These are phyloP conservation scores for Cantharis flavilabris DNA, from an alignment of 2,888 invertebrate species.

Conservation along the genomic window DNA sequence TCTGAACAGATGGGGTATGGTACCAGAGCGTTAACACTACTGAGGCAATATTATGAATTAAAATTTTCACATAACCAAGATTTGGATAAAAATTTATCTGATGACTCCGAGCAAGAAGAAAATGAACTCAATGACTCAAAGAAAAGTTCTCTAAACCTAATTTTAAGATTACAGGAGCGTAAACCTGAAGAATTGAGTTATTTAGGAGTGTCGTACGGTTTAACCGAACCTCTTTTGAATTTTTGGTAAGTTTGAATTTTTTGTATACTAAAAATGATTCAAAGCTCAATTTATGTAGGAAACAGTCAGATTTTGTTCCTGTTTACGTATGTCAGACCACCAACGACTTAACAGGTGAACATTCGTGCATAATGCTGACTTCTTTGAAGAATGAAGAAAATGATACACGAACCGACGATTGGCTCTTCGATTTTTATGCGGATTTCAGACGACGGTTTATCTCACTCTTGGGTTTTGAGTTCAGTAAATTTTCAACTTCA, in stretches of 20 bases:
- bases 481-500: slow-evolving; percentile 74
- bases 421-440: slow-evolving; percentile 80
- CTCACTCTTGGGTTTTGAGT: slow-evolving; percentile 76
- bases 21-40: slow-evolving; percentile 77
- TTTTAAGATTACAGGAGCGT: slow-evolving; percentile 85
- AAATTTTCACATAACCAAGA: slow-evolving; percentile 49
- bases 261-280: neutral
- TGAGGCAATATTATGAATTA: slow-evolving; percentile 57
- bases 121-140: slow-evolving; percentile 71
- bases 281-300: slow-evolving; percentile 47
- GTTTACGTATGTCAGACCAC: slow-evolving; percentile 90
- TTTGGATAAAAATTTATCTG: slow-evolving; percentile 55
- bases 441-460: slow-evolving; percentile 87
- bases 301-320: slow-evolving; percentile 77
- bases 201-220: slow-evolving; percentile 91
- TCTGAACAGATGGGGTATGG: slow-evolving; percentile 93
- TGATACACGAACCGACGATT: slow-evolving; percentile 54
- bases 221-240: slow-evolving; percentile 85
- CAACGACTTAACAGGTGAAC: slow-evolving; percentile 96
- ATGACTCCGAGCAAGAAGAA: slow-evolving; percentile 71
- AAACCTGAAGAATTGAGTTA: slow-evolving; percentile 87
- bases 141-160: slow-evolving; percentile 84
- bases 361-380: slow-evolving; percentile 95
- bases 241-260: slow-evolving; percentile 70
- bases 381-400: slow-evolving; percentile 60